These are phyloP conservation scores for Augochlora pura DNA, from an alignment of 1,140 invertebrate species.

Conservation along the genomic window DNA sequence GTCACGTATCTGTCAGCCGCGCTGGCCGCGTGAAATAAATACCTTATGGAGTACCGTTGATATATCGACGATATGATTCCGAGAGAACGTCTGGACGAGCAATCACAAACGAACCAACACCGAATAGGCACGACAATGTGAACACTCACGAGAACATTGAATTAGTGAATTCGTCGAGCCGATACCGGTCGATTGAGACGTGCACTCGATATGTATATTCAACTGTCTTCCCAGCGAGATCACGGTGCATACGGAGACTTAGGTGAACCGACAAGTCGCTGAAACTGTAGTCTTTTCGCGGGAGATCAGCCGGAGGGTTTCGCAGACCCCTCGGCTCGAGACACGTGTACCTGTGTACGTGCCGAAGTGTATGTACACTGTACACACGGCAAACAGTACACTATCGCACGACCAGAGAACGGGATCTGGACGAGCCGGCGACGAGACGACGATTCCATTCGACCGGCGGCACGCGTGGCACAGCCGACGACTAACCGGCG, in stretches of 20 bases:
- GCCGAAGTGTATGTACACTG: neutral
- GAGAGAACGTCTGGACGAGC: neutral
- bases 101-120: neutral
- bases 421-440: constrained; percentile 30
- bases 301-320: constrained; percentile 26
- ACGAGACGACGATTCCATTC: constrained; percentile 38
- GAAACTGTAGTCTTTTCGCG: constrained; percentile 36
- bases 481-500: neutral
- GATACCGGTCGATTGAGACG: constrained; percentile 25
- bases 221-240: constrained; percentile 36
- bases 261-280: constrained; percentile 9
- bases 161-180: neutral
- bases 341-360: neutral
- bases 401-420: constrained; percentile 17
- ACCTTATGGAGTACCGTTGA: neutral
- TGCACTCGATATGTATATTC: constrained; percentile 2
- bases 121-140: neutral
- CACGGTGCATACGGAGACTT: constrained; percentile 19
- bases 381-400: constrained; percentile 7
- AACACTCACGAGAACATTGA: constrained; percentile 14
- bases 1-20: neutral
- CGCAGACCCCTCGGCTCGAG: constrained; percentile 6
- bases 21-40: neutral
- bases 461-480: constrained; percentile 33
- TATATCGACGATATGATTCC: neutral